Evolutionary conservation across 2,888 invertebrate species (phyloP).

Genomic region (Gymnocheta viridis): DNA sequence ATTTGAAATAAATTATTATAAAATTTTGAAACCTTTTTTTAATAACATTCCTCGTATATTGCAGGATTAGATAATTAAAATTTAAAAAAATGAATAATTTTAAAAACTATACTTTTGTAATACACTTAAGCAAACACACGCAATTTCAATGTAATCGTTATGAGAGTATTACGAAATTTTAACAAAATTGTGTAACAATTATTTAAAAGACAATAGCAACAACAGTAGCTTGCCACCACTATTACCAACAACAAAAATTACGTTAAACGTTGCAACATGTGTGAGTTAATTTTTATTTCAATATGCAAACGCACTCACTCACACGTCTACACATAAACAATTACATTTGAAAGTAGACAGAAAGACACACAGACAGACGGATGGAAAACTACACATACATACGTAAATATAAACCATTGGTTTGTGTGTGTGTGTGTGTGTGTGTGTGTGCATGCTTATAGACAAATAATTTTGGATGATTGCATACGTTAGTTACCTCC

Average conservation of each 20-base stretch:
- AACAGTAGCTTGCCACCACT: not conserved
- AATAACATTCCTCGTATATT: not conserved
- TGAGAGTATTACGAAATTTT: conserved; percentile 64
- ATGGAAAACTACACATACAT: not conserved
- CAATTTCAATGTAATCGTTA: conserved; percentile 21
- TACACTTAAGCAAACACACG: not conserved
- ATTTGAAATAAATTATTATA: not conserved
- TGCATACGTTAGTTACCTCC: conserved; percentile 17
- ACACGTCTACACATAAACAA: not conserved
- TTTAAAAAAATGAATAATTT: conserved; percentile 14
- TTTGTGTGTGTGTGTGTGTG: too few relatives aligned
- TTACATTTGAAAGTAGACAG: not conserved
- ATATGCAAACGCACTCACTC: not conserved
- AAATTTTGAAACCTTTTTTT: not conserved
- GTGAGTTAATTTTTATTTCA: conserved; percentile 13
- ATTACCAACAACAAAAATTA: conserved; percentile 8
- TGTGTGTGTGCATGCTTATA: not conserved
- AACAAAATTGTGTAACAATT: conserved; percentile 64
- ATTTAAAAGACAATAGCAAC: conserved; percentile 38
- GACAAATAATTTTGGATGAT: conserved; percentile 33
- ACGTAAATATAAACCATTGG: not conserved
- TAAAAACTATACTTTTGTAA: not conserved
- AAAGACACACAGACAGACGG: not conserved
- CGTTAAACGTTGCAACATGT: conserved; percentile 48
- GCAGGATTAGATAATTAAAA: not conserved